Conservation (phyloP, 1,140 invertebrate species). For the Augochlora pura region DNA sequence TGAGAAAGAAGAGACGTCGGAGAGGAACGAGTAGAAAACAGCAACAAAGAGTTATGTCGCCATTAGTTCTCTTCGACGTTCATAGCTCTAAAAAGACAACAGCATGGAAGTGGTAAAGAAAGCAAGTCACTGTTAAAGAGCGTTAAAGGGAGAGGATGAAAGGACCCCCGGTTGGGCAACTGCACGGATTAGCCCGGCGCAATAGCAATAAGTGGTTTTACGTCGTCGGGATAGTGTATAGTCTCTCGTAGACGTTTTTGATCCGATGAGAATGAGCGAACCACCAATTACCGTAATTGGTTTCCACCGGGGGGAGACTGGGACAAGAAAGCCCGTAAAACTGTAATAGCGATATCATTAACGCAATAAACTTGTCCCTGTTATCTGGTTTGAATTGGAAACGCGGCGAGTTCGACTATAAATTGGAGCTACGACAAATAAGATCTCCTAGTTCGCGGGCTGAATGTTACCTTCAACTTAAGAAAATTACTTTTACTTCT, state of each 20-base stretch:
- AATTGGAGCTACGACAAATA: neutral
- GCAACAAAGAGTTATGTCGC: neutral
- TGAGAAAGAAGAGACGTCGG: too few species aligned
- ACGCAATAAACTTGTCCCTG: neutral
- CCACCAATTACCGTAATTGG: conserved; percentile 13
- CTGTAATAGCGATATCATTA: conserved; percentile 2
- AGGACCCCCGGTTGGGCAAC: neutral
- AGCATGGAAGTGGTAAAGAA: neutral
- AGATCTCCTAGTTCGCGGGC: neutral
- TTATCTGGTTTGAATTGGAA: neutral
- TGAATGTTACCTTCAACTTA: neutral
- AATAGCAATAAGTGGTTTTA: conserved; percentile 13
- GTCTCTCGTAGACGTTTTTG: neutral
- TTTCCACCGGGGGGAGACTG: neutral
- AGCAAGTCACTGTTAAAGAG: neutral
- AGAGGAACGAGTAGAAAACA: neutral
- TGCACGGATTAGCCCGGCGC: neutral
- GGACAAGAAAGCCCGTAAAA: neutral
- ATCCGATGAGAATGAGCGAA: neutral
- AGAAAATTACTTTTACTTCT: neutral
- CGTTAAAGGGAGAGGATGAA: neutral
- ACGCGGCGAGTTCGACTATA: neutral
- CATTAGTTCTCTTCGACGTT: neutral
- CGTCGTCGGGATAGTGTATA: neutral
- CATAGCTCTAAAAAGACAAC: conserved; percentile 7